phyloP scores from a whole-genome alignment of 2,888 invertebrate species.

The Rutpela maculata region DNA sequence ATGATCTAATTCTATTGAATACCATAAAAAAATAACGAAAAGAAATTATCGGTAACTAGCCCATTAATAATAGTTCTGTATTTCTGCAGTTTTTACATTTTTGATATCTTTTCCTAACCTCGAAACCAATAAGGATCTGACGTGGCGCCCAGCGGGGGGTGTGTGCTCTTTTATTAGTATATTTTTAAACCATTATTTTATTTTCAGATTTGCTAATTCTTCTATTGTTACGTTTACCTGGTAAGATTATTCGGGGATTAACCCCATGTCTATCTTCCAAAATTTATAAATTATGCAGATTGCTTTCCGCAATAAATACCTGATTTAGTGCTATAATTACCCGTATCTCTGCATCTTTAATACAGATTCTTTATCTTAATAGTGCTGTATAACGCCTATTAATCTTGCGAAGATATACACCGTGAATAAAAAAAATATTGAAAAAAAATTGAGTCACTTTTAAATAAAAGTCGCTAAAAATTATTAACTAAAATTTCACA shows the following conservation, averaged over 20 bases:
- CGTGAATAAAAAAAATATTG: not conserved
- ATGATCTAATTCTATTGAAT: too few relatives aligned
- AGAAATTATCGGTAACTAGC: too few relatives aligned
- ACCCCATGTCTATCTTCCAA: not conserved
- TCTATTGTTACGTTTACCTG: not conserved
- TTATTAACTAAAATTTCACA: too few relatives aligned
- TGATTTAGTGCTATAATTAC: not conserved
- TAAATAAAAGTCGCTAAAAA: too few relatives aligned
- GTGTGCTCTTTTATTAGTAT: too few relatives aligned
- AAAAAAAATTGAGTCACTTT: too few relatives aligned
- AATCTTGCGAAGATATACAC: not conserved
- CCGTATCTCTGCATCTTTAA: not conserved
- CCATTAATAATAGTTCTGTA: too few relatives aligned
- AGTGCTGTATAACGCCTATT: not conserved
- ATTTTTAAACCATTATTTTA: not conserved
- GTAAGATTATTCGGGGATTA: not conserved
- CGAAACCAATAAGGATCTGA: too few relatives aligned
- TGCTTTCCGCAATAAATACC: not conserved
- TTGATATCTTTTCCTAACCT: too few relatives aligned
- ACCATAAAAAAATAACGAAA: too few relatives aligned
- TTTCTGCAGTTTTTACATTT: too few relatives aligned
- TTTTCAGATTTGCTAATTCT: not conserved
- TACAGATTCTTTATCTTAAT: not conserved
- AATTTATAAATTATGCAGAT: not conserved
- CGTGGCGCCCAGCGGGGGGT: too few relatives aligned